Percentiles rank a stretch among this genome's conserved stretches.
Evolutionary conservation across 2,888 invertebrate species (phyloP).

Genomic region (Mythimna impura): DNA sequence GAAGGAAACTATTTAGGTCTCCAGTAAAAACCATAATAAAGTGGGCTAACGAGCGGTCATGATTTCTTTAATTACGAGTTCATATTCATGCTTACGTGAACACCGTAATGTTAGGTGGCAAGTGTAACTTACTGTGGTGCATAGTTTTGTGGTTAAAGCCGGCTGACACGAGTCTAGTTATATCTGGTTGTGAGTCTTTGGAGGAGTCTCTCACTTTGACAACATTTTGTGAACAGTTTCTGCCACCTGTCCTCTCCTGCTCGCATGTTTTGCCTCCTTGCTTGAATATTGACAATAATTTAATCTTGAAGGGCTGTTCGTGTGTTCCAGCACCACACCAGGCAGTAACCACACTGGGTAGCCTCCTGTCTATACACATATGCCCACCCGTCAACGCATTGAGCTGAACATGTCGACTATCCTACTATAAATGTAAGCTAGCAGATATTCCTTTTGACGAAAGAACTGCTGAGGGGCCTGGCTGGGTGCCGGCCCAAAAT

Average conservation of each 20-base stretch:
- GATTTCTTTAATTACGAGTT: constrained; percentile 57
- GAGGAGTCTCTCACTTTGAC: not conserved
- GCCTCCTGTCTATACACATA: not conserved
- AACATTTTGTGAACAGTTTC: not conserved
- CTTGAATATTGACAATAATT: not conserved
- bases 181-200: not conserved
- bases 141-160: constrained; percentile 65
- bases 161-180: constrained; percentile 17
- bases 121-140: constrained; percentile 58
- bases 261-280: too few relatives aligned
- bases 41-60: constrained; percentile 44
- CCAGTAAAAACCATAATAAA: constrained; percentile 36
- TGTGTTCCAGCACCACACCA: not conserved
- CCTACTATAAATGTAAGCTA: not conserved
- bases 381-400: not conserved
- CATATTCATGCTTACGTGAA: constrained; percentile 59
- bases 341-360: not conserved
- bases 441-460: not conserved
- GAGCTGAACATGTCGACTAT: not conserved
- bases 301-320: too few relatives aligned
- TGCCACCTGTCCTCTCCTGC: not conserved
- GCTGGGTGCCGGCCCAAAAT: not conserved
- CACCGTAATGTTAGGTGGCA: constrained; percentile 55
- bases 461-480: not conserved
- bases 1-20: constrained; percentile 34